Percentiles rank a stretch among this genome's conserved stretches.
Conservation (phyloP, 92 coral and sea anemone species). For the Desmophyllum pertusum region DNA sequence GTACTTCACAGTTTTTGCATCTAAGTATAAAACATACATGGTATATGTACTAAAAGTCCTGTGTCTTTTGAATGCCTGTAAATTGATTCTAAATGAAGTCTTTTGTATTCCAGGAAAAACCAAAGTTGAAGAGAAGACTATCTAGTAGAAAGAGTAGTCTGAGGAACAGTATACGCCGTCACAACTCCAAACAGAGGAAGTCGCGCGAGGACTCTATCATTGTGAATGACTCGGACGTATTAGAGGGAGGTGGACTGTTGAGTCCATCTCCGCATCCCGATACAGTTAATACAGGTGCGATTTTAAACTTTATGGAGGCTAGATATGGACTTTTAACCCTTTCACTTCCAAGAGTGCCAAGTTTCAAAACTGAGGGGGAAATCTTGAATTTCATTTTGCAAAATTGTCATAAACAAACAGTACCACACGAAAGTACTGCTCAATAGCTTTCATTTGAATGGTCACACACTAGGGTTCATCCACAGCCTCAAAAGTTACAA, state of each 20-base stretch:
- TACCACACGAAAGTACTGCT: no score
- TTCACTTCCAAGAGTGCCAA: no score
- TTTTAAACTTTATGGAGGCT: background rate
- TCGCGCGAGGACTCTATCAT: constrained; percentile 54
- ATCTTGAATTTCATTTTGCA: no score
- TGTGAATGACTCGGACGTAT: constrained; percentile 70
- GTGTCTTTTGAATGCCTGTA: background rate
- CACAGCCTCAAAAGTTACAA: no score
- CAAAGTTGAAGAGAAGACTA: constrained; percentile 69
- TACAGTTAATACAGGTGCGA: constrained; percentile 62
- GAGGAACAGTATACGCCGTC: constrained; percentile 87
- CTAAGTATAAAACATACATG: background rate
- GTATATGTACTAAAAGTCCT: no score
- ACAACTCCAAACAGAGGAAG: constrained; percentile 76
- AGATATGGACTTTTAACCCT: no score
- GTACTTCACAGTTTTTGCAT: no score
- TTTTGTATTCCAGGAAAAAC: constrained; percentile 53
- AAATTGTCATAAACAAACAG: no score
- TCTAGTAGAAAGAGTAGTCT: constrained; percentile 88
- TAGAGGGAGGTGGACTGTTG: constrained; percentile 80
- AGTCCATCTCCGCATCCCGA: constrained; percentile 55
- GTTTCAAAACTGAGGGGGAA: no score
- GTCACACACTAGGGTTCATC: no score
- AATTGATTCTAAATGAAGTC: background rate
- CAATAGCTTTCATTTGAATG: no score